A percentile compares a stretch with the other conserved stretches of the same genome.
phyloP scores from a whole-genome alignment of 2,113 vertebrate species.

The Mesocricetus auratus region DNA sequence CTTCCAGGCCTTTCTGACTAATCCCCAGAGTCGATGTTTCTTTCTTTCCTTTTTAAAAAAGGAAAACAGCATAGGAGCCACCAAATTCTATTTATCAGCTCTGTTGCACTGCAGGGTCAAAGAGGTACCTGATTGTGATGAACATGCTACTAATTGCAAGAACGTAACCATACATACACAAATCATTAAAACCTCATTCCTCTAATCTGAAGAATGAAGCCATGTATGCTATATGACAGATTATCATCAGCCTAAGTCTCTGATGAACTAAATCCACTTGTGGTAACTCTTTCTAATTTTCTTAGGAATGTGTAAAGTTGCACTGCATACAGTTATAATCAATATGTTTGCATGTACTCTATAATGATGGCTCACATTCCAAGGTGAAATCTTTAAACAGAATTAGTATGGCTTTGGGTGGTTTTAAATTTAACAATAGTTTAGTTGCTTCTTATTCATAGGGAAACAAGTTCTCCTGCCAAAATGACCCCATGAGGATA shows the following conservation, averaged over 20 bases:
- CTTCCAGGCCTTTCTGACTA: constrained; percentile 49
- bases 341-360: constrained; percentile 50
- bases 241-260: not conserved
- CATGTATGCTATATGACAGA: not conserved
- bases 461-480: constrained; percentile 66
- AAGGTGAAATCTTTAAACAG: constrained; percentile 22
- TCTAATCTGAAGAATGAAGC: not conserved
- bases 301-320: not conserved
- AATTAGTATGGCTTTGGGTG: constrained; percentile 50
- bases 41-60: not conserved
- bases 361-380: constrained; percentile 19
- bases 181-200: constrained; percentile 48
- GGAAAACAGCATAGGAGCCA: not conserved
- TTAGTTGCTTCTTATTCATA: constrained; percentile 50
- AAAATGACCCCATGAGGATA: constrained; percentile 77
- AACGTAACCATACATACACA: constrained; percentile 9
- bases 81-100: not conserved
- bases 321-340: not conserved
- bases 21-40: constrained; percentile 3
- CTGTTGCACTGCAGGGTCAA: constrained; percentile 1
- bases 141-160: constrained; percentile 20
- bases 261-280: constrained; percentile 39
- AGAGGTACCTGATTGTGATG: constrained; percentile 49
- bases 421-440: constrained; percentile 75
- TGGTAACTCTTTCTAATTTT: constrained; percentile 33